Base-by-base conservation (phyloP, 2,888 invertebrate genomes). In the Pimpla rufipes region DNA sequence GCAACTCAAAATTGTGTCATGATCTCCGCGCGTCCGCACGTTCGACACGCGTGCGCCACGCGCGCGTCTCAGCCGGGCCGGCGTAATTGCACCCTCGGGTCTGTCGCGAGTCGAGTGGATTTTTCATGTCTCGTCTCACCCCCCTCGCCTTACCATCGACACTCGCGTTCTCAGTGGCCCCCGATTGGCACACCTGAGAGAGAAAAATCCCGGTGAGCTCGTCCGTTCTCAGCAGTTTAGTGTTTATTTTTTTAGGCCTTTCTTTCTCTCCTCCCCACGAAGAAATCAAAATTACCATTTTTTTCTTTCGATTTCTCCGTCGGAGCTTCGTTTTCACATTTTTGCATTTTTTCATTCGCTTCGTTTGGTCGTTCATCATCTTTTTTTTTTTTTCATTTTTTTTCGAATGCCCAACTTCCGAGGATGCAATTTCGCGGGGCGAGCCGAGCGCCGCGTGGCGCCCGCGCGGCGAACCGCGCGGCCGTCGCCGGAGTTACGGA, bases 1-100 rank as follows among this genome's bases (percentile, higher is more conserved):
- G 93, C 90, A 93, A 93, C 92, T 93, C 91, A 93, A 93, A 88
- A 88, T 89, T 91, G 91, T 93, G 92, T 92, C 92, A 89, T 91
- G 90, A 86, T 88, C 81, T 80, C 85, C 85, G 85, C 62, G 85
- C 66, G 80, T 79, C 71, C 55, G 62, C 78, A 81, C 47, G 59
- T 62, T 55, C 52, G 66, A 59, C 64, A 52, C 74, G 45, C 80
- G 18, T 79, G 70, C 77, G 73, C 70, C 76, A 50, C 11, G 23
- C 76, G 62, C 81, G 71, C 45, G 35, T 50, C 21, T 75, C 18
- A 18, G 13, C 29, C 29, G 16, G 13, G 18, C 66, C 66, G 37
- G 21, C 52, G 29, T 74, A 50, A 50, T 47, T n/a, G 62, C 77
- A 57, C 5, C 50, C 59, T 68, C 70, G 35, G 11, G 35, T 47